These are phyloP conservation scores for Silurus meridionalis DNA, from an alignment of 2,113 vertebrate genomes.

Conservation along the genomic window DNA sequence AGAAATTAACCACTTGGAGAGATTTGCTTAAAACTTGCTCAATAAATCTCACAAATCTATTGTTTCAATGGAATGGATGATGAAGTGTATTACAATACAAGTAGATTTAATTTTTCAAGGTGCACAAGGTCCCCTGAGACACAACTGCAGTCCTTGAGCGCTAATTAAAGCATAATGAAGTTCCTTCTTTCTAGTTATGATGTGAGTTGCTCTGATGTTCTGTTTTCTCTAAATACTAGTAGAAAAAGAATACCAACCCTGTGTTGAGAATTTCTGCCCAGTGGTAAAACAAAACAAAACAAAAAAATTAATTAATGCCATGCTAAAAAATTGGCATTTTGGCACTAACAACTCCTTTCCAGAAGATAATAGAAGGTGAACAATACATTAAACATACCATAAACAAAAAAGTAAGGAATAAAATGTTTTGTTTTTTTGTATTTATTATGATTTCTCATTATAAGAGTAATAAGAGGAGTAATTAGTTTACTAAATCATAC, in stretches of 20 bases:
- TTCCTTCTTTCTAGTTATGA: neutral
- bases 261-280: neutral
- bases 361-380: neutral
- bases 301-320: neutral
- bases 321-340: neutral
- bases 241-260: neutral
- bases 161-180: neutral
- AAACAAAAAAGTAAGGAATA: no score
- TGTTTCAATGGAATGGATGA: neutral
- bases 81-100: neutral
- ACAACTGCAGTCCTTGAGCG: neutral
- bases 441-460: no score
- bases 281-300: neutral
- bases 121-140: neutral
- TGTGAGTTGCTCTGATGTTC: neutral
- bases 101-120: neutral
- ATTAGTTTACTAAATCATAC: neutral
- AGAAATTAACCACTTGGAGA: neutral
- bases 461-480: neutral
- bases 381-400: neutral
- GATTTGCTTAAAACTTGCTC: neutral
- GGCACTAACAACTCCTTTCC: neutral
- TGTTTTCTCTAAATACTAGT: neutral
- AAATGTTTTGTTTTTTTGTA: no score
- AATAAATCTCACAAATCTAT: neutral